These are phyloP conservation scores for Aricia agestis DNA, from an alignment of 1,140 invertebrate genomes.

Conservation along the genomic window DNA sequence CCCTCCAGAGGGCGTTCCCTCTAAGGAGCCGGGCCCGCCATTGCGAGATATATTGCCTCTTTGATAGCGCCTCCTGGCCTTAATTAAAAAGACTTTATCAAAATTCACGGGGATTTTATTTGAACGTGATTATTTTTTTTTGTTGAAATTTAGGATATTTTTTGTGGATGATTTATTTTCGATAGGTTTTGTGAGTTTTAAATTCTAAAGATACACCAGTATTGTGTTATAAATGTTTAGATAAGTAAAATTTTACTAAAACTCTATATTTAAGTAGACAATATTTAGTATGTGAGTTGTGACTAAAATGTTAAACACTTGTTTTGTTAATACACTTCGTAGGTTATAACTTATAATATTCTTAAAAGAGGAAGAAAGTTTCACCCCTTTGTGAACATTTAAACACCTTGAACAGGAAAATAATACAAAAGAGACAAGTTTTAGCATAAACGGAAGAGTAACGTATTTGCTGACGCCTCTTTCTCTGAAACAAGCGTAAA, in stretches of 20 bases:
- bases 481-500: conserved; percentile 5
- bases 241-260: too few species aligned
- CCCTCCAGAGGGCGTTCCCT: conserved; percentile 38
- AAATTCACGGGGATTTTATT: conserved; percentile 7
- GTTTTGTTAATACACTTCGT: too few species aligned
- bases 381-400: too few species aligned
- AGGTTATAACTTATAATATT: too few species aligned
- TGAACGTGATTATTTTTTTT: neutral
- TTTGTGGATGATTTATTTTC: neutral
- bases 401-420: neutral
- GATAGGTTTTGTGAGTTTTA: neutral
- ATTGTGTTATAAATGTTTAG: too few species aligned
- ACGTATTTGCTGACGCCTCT: neutral
- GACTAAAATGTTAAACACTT: too few species aligned
- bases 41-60: conserved; percentile 21
- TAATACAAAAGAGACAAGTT: neutral
- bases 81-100: conserved; percentile 16
- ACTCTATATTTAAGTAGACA: too few species aligned
- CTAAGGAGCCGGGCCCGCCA: conserved; percentile 39
- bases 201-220: too few species aligned
- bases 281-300: too few species aligned
- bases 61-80: conserved; percentile 11
- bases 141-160: neutral
- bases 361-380: too few species aligned
- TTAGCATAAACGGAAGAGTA: neutral